These are phyloP conservation scores for Drosophila mauritiana DNA, from an alignment of 1,140 invertebrate genomes.

Conservation along the genomic window DNA sequence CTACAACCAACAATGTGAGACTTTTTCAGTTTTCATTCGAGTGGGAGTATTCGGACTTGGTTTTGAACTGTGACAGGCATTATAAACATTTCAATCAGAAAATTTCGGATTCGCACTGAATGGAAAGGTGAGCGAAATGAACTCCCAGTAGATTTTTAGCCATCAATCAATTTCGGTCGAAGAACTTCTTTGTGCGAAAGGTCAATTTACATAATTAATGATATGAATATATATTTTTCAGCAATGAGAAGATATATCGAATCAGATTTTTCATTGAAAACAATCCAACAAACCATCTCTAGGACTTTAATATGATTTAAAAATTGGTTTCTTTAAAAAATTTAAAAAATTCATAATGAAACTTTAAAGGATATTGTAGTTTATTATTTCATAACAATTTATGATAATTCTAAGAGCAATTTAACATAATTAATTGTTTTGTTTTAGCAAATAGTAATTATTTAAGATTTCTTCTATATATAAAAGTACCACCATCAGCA, in stretches of 20 bases:
- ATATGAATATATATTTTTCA: neutral
- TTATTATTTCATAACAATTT: no score
- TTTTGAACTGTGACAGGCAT: slow-evolving; percentile 33
- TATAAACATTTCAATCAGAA: slow-evolving; percentile 55
- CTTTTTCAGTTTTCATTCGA: slow-evolving; percentile 32
- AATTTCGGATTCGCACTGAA: slow-evolving; percentile 18
- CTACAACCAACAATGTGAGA: slow-evolving; percentile 56
- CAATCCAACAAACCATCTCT: no score
- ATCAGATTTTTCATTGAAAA: no score
- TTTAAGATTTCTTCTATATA: no score
- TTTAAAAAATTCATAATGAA: no score
- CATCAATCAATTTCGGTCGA: neutral
- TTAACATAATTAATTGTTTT: no score
- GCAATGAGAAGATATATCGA: no score
- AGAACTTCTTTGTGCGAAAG: slow-evolving; percentile 5
- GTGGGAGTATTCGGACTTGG: slow-evolving; percentile 55
- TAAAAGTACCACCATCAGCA: neutral
- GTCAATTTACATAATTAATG: neutral
- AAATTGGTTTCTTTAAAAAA: neutral
- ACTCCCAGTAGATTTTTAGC: neutral
- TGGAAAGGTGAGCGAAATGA: slow-evolving; percentile 28
- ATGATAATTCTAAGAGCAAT: no score
- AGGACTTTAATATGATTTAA: no score
- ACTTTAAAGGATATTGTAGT: no score
- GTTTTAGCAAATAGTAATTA: neutral